These are phyloP conservation scores for Catharus ustulatus DNA, from an alignment of 2,797 vertebrate species.

Conservation along the genomic window DNA sequence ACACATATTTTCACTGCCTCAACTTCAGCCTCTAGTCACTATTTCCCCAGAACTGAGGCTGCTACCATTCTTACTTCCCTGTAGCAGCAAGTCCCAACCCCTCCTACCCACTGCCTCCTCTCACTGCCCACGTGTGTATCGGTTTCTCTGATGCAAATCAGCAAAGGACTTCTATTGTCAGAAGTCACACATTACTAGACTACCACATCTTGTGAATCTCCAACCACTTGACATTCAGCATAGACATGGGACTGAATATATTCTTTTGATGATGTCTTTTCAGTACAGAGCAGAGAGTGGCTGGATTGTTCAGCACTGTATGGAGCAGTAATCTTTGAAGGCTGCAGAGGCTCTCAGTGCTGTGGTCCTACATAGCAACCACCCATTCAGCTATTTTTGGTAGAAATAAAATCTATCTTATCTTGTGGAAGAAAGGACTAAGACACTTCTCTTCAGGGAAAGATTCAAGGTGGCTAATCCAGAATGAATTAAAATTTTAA, in stretches of 20 bases:
- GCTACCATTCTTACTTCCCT: not conserved
- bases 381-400: not conserved
- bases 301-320: not conserved
- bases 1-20: not conserved
- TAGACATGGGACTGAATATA: not conserved
- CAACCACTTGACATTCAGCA: not conserved
- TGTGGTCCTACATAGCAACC: not conserved
- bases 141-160: not conserved
- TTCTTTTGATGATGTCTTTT: not conserved
- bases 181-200: not conserved
- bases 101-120: not conserved
- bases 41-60: not conserved
- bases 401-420: not conserved
- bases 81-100: not conserved
- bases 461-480: not conserved
- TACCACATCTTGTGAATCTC: not conserved
- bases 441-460: not conserved
- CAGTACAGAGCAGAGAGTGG: not conserved
- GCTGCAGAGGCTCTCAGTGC: not conserved
- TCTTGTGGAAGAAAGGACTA: not conserved
- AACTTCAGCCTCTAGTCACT: not conserved
- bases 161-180: not conserved
- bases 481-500: not conserved
- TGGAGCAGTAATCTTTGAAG: not conserved
- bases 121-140: not conserved